Base-by-base conservation (phyloP, 2,113 vertebrate genomes). In the Orientallactaga bullata region DNA sequence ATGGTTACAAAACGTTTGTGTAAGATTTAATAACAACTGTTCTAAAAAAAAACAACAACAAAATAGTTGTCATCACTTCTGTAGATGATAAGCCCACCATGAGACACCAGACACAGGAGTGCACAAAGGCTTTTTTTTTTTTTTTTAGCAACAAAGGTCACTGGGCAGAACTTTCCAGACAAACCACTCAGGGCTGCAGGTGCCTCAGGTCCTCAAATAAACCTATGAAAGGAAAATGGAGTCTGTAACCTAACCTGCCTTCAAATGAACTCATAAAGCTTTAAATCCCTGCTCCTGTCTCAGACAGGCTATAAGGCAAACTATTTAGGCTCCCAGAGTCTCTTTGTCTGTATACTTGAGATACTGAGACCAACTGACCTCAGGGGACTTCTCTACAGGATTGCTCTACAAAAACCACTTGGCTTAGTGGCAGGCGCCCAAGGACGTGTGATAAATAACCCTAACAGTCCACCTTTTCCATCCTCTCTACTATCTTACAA, bases 61-160 rank as follows among this genome's bases (percentile, higher is more conserved):
- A 51, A 82, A 85, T 6, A 7, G 42, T 10, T 73, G 21, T 85
- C 12, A n/a, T 21, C 24, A 28, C 32, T 60, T 63, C 69, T 85
- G 58, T 32, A 65, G 37, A 79, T 51, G n/a, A 10, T 39, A 82
- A 55, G 37, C 30, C 37, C 42, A 60, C 6, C 0, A n/a, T n/a
- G 20, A 37, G 24, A 61, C 42, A 60, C 69, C 73, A 83, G 15
- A 28, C 81, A 37, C 4, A 61, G n/a, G 32, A 20, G 9, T 35
- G 1, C 0, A 68, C 1, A 66, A 0, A 89, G 42, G 84, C 42
- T 42, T n/a, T n/a, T n/a, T n/a, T n/a, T n/a, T n/a, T n/a, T n/a
- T n/a, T n/a, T n/a, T n/a, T n/a, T n/a, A n/a, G n/a, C n/a, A n/a
- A n/a, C n/a, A n/a, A n/a, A n/a, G n/a, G n/a, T n/a, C n/a, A n/a